A percentile compares a stretch with the other conserved stretches of the same genome.
These are phyloP conservation scores for Syngnathoides biaculeatus DNA, from an alignment of 2,113 vertebrate genomes.

Conservation along the genomic window DNA sequence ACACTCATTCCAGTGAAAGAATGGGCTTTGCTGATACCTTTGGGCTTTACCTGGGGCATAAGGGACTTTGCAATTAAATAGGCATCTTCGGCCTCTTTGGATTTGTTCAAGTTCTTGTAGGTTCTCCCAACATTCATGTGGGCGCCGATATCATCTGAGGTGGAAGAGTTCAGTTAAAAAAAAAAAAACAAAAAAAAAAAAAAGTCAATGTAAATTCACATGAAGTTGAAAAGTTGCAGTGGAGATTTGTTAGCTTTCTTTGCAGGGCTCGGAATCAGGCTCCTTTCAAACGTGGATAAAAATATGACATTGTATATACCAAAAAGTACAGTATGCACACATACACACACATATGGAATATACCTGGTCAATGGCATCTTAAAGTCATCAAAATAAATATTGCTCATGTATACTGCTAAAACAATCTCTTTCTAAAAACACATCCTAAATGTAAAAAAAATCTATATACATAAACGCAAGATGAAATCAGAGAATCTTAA, in stretches of 20 bases:
- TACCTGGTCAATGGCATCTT: too few species aligned
- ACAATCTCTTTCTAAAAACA: too few species aligned
- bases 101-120: slow-evolving; percentile 94
- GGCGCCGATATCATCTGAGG: slow-evolving; percentile 91
- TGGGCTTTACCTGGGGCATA: slow-evolving; percentile 90
- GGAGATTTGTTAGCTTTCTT: background rate
- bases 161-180: background rate
- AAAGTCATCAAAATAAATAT: too few species aligned
- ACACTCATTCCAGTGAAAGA: too few species aligned
- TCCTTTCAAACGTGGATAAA: background rate
- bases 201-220: background rate
- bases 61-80: slow-evolving; percentile 93
- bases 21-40: background rate
- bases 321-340: too few species aligned
- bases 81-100: slow-evolving; percentile 93
- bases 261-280: background rate
- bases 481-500: too few species aligned
- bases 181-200: too few species aligned
- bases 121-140: slow-evolving; percentile 99
- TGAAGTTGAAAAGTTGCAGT: background rate
- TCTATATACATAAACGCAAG: too few species aligned
- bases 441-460: too few species aligned
- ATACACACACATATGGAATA: too few species aligned
- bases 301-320: background rate
- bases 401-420: too few species aligned